phyloP scores from a whole-genome alignment of 2,888 invertebrate species.

The Camptogramma bilineatum region DNA sequence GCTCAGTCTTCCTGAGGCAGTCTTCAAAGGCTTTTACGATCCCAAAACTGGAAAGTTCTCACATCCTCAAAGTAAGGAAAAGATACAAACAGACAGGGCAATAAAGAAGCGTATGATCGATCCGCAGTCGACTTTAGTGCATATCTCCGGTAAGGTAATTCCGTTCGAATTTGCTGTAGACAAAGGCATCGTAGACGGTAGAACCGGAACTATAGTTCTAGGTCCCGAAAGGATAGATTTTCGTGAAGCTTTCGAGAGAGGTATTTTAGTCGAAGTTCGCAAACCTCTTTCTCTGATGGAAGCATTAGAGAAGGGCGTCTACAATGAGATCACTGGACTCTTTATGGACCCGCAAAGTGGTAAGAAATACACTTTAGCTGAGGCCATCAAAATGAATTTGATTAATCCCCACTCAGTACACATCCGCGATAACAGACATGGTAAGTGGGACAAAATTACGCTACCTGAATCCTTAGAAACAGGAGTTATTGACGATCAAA shows the following conservation, averaged over 20 bases:
- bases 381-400: conserved; percentile 92
- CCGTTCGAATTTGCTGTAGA: conserved; percentile 94
- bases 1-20: conserved; percentile 94
- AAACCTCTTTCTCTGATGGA: conserved; percentile 93
- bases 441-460: conserved; percentile 91
- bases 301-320: conserved; percentile 92
- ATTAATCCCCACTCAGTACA: conserved; percentile 94
- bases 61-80: conserved; percentile 91
- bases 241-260: conserved; percentile 93
- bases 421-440: conserved; percentile 91
- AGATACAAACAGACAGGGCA: conserved; percentile 92
- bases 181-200: conserved; percentile 90
- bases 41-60: conserved; percentile 93
- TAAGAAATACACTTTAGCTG: conserved; percentile 90
- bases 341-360: conserved; percentile 94
- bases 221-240: conserved; percentile 90
- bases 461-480: conserved; percentile 91
- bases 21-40: conserved; percentile 96
- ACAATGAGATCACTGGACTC: conserved; percentile 90
- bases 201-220: conserved; percentile 88
- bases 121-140: conserved; percentile 93
- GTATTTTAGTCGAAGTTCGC: conserved; percentile 92
- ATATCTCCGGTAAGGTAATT: conserved; percentile 91
- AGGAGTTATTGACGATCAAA: conserved; percentile 90
- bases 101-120: conserved; percentile 94